These are phyloP conservation scores for Mesorhabditis sp. DNA, from an alignment of 2,888 invertebrate species.

Conservation along the genomic window DNA sequence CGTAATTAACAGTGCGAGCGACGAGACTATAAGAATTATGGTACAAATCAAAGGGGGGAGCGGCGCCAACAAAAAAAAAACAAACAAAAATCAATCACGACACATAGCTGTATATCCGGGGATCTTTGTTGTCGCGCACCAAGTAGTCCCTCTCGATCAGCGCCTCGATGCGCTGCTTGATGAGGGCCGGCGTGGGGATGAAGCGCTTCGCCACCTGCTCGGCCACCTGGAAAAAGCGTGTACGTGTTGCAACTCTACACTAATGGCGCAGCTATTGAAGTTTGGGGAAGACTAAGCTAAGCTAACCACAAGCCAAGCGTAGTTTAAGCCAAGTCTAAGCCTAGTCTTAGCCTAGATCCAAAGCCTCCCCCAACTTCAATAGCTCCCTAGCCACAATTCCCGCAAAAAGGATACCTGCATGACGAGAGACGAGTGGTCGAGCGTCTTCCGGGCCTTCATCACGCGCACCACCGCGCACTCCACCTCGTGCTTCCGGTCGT, in stretches of 20 bases:
- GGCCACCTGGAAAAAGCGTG: conserved; percentile 67
- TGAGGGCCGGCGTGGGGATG: conserved; percentile 92
- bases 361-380: no score
- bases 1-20: no score
- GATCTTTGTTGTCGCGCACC: conserved; percentile 91
- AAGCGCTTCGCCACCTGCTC: conserved; percentile 93
- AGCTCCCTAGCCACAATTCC: no score
- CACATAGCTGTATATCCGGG: conserved; percentile 59
- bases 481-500: conserved; percentile 97
- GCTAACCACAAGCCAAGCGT: no score
- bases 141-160: conserved; percentile 98
- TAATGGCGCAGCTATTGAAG: no score
- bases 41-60: no score
- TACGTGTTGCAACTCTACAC: no score
- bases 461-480: conserved; percentile 98
- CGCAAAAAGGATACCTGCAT: no score
- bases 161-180: conserved; percentile 98
- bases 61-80: not conserved
- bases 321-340: no score
- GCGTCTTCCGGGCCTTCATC: conserved; percentile 94
- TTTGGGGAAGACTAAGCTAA: no score
- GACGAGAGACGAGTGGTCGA: conserved; percentile 66
- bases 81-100: conserved; percentile 24
- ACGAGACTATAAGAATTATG: no score
- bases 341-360: no score